phyloP scores from a whole-genome alignment of 2,113 vertebrate species.

The Machaerirhynchus nigripectus region DNA sequence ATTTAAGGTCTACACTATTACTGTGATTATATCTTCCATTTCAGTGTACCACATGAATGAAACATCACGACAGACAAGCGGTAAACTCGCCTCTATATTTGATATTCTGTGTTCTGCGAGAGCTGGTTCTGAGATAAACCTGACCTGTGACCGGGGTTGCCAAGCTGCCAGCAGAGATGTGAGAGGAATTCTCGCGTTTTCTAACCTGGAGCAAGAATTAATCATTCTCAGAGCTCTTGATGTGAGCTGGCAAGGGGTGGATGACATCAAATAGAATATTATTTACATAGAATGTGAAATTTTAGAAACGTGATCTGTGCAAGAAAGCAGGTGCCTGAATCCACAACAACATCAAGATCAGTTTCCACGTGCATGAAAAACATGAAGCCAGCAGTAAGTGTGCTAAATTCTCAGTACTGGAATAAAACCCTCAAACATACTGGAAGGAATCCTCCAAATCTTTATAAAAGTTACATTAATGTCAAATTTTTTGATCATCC shows the following conservation, averaged over 20 bases:
- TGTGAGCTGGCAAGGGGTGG: neutral
- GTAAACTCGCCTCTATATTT: neutral
- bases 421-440: neutral
- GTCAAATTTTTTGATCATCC: neutral
- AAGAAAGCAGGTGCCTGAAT: neutral
- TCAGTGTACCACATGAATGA: neutral
- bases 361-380: fast-evolving
- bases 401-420: neutral
- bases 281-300: neutral
- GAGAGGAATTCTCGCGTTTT: neutral
- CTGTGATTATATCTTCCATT: neutral
- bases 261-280: neutral
- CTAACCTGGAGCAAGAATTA: neutral
- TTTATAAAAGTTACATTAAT: neutral
- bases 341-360: neutral
- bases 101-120: neutral
- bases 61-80: neutral
- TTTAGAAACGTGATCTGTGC: neutral
- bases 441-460: neutral
- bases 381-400: neutral
- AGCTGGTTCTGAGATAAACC: neutral
- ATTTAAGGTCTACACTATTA: neutral
- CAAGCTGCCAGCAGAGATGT: neutral
- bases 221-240: neutral
- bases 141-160: neutral